These are phyloP conservation scores for Phrynosoma platyrhinos DNA, from an alignment of 2,113 vertebrate genomes.

Conservation along the genomic window DNA sequence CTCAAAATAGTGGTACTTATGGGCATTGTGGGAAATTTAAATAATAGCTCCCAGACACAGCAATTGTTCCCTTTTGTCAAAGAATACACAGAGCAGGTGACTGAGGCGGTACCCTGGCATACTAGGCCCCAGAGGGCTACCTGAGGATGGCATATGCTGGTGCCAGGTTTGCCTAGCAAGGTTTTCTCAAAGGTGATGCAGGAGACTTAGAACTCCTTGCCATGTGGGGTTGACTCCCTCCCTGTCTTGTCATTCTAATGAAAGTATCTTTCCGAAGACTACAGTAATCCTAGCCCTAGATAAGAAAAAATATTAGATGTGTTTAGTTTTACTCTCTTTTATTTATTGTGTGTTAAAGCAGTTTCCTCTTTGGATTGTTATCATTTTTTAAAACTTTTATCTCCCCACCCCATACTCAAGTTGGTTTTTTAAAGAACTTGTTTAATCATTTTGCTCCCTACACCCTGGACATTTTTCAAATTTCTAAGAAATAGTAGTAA, in stretches of 20 bases:
- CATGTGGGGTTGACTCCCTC: neutral
- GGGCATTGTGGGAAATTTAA: neutral
- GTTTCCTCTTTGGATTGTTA: neutral
- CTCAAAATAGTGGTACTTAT: neutral
- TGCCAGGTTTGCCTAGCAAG: neutral
- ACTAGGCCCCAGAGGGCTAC: neutral
- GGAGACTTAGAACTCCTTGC: neutral
- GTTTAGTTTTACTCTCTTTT: neutral
- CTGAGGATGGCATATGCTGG: neutral
- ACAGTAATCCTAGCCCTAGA: neutral
- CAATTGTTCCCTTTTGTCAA: neutral
- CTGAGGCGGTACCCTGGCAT: neutral
- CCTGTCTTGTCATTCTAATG: neutral
- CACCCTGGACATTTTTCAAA: neutral
- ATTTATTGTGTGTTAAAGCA: neutral
- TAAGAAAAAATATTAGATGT: neutral
- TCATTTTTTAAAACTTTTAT: too few relatives aligned
- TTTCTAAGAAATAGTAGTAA: too few relatives aligned
- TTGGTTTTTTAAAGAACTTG: neutral
- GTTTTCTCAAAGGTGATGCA: neutral
- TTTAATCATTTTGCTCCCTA: neutral
- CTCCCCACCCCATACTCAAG: too few relatives aligned
- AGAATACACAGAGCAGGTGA: neutral
- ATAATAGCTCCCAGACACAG: neutral
- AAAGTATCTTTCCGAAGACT: neutral